Percentiles rank a stretch among this genome's conserved stretches.
Evolutionary conservation across 2,797 vertebrate species (phyloP).

Genomic region (Spatula clypeata): DNA sequence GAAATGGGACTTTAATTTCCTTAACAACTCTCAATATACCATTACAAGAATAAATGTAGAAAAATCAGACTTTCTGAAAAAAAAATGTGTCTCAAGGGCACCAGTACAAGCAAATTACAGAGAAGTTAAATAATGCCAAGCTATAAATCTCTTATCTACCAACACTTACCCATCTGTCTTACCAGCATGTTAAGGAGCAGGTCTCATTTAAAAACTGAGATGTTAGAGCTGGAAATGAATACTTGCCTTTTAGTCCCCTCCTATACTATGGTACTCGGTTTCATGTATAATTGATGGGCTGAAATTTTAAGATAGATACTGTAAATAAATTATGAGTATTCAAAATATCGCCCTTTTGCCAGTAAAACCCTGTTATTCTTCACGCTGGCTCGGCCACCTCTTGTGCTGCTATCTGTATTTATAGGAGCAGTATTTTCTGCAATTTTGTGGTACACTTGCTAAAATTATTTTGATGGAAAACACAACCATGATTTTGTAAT

Average conservation of each 20-base stretch:
- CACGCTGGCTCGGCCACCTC: conserved; percentile 33
- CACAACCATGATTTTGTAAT: conserved; percentile 38
- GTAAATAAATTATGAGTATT: conserved; percentile 82
- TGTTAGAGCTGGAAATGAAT: conserved; percentile 46
- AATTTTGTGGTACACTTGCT: not conserved
- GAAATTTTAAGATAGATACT: conserved; percentile 72
- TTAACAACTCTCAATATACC: conserved; percentile 48
- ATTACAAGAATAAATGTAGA: conserved; percentile 42
- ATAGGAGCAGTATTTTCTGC: conserved; percentile 33
- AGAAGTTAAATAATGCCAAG: conserved; percentile 62
- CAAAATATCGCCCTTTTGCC: conserved; percentile 70
- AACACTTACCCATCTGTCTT: conserved; percentile 52
- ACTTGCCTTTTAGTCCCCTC: not conserved
- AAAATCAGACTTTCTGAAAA: conserved; percentile 60
- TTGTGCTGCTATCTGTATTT: conserved; percentile 21
- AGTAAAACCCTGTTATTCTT: conserved; percentile 65
- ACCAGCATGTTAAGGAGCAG: conserved; percentile 16
- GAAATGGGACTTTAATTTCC: conserved; percentile 71
- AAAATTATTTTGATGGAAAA: not conserved
- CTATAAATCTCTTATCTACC: conserved; percentile 52
- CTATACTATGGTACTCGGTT: conserved; percentile 59
- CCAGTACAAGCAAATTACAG: conserved; percentile 42
- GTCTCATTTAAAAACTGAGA: conserved; percentile 53
- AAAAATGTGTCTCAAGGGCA: conserved; percentile 40
- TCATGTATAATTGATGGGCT: conserved; percentile 73